These are phyloP conservation scores for Azemiops feae DNA, from an alignment of 2,113 vertebrate genomes.

Conservation along the genomic window DNA sequence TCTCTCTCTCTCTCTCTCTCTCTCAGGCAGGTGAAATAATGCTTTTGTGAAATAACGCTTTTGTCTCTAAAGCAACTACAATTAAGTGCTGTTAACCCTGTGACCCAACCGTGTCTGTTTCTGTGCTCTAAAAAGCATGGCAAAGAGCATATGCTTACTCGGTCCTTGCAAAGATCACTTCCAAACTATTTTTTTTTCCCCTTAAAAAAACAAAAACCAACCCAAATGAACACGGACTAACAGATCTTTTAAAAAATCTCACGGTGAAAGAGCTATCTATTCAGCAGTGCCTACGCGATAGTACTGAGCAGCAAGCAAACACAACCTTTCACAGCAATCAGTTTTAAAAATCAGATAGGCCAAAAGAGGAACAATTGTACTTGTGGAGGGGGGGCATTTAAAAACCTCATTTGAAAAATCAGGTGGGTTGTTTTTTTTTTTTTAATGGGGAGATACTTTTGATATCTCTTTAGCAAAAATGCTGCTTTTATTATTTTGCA, in stretches of 20 bases:
- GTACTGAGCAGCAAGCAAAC: background rate
- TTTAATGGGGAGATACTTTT: background rate
- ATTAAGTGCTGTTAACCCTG: slow-evolving; percentile 86
- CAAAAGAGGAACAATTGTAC: slow-evolving; percentile 18
- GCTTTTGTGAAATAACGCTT: slow-evolving; percentile 76
- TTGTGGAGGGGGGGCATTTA: background rate
- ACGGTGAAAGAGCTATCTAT: slow-evolving; percentile 6
- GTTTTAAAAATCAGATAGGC: slow-evolving; percentile 7
- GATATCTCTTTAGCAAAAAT: background rate
- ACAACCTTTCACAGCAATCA: slow-evolving; percentile 4
- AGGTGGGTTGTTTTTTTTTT: background rate
- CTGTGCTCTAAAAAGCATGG: slow-evolving; percentile 74
- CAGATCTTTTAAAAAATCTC: slow-evolving; percentile 39
- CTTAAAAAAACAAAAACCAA: background rate
- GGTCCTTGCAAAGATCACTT: slow-evolving; percentile 78
- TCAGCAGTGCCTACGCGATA: background rate
- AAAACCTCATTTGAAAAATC: background rate
- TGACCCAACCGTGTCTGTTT: slow-evolving; percentile 72
- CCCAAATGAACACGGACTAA: slow-evolving; percentile 5
- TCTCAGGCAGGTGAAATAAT: slow-evolving; percentile 85
- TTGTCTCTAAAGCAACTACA: slow-evolving; percentile 70
- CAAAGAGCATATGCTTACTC: slow-evolving; percentile 52
- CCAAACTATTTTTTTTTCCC: slow-evolving; percentile 53
- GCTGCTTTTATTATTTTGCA: background rate
- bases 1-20: slow-evolving; percentile 38